phyloP scores from a whole-genome alignment of 2,888 invertebrate genomes.

The Coelopa pilipes region DNA sequence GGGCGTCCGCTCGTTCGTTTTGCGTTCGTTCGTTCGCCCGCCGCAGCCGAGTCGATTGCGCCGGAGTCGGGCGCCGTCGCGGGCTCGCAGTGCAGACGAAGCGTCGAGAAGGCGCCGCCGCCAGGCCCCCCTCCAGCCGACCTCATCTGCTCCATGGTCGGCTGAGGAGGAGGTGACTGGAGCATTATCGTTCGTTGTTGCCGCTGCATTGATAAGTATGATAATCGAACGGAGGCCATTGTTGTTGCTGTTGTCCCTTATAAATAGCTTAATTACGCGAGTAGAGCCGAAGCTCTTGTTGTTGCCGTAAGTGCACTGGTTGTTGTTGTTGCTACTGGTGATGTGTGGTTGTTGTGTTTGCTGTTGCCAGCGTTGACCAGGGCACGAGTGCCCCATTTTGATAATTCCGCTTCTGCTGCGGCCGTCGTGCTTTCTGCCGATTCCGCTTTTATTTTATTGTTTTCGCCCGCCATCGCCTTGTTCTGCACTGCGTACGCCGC shows the following conservation, averaged over 20 bases:
- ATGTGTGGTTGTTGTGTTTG: no score
- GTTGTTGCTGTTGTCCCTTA: constrained; percentile 7
- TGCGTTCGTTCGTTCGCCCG: no score
- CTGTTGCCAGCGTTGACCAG: neutral
- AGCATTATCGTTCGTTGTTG: neutral
- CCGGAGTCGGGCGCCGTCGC: no score
- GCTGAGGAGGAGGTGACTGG: no score
- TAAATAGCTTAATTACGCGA: constrained; percentile 20
- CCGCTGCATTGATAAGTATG: constrained; percentile 4
- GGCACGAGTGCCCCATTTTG: constrained; percentile 10
- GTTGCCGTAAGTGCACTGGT: constrained; percentile 7
- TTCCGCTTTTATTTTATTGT: neutral
- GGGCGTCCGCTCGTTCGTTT: no score
- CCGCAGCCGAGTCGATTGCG: no score
- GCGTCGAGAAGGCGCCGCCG: no score
- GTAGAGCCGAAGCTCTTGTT: neutral
- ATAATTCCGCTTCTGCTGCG: neutral
- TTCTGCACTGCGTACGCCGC: neutral
- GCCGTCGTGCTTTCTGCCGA: no score
- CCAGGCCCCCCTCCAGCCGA: no score
- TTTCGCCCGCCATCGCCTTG: no score
- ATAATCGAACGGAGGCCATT: constrained; percentile 18
- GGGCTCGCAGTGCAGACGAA: no score
- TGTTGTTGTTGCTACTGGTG: neutral
- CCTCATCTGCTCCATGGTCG: no score